Evolutionary conservation across 1,140 invertebrate genomes (phyloP).

Genomic region (Bombus balteatus): DNA sequence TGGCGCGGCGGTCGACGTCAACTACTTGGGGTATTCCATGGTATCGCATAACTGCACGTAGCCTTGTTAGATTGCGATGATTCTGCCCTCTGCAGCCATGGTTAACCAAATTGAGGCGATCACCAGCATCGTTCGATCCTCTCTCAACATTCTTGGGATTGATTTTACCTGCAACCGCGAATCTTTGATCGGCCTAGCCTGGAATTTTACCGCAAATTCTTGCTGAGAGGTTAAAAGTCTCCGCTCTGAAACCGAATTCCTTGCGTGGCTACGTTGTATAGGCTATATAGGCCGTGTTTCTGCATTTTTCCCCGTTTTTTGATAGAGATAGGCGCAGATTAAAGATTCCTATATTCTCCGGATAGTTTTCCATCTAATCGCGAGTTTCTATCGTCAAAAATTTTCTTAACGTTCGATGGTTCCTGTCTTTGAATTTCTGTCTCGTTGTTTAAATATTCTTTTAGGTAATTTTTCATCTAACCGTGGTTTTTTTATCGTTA

Average conservation of each 20-base stretch:
- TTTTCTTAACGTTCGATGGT: background rate
- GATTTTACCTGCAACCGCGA: constrained; percentile 1
- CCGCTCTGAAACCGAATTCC: background rate
- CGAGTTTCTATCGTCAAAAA: background rate
- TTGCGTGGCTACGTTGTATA: background rate
- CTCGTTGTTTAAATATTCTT: too few species aligned
- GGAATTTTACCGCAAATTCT: constrained; percentile 23
- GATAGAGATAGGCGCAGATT: background rate
- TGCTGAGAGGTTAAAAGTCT: background rate
- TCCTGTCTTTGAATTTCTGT: background rate
- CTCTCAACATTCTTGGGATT: constrained; percentile 34
- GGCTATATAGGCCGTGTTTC: background rate
- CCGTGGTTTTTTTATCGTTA: too few species aligned
- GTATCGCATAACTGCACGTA: constrained; percentile 64
- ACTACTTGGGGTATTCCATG: constrained; percentile 64
- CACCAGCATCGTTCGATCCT: constrained; percentile 20
- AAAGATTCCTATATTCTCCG: background rate
- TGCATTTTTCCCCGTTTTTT: background rate
- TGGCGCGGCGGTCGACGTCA: constrained; percentile 38
- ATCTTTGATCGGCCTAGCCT: background rate
- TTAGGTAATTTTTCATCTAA: too few species aligned
- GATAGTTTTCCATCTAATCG: background rate
- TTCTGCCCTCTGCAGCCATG: constrained; percentile 55
- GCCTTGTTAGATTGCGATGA: constrained; percentile 55
- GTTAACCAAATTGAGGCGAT: constrained; percentile 65